Evolutionary conservation across 2,888 invertebrate species (phyloP).

Genomic region (Nemapogon koenigi): DNA sequence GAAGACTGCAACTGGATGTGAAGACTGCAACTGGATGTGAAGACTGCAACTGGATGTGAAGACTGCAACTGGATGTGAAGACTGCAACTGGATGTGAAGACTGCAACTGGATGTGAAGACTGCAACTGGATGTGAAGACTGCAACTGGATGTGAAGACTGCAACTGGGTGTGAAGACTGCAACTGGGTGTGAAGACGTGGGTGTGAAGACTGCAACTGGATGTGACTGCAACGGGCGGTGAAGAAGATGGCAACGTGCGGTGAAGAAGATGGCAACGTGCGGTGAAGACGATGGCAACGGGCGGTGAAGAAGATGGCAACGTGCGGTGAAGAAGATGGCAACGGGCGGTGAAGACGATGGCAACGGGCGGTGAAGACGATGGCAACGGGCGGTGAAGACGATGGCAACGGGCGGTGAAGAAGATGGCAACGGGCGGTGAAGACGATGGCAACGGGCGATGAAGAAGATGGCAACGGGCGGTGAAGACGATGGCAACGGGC

Average conservation of each 20-base stretch:
- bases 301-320: not conserved
- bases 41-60: not conserved
- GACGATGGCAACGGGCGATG: not conserved
- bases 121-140: no score
- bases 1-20: not conserved
- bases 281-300: not conserved
- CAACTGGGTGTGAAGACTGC: no score
- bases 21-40: no score
- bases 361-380: not conserved
- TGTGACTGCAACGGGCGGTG: not conserved
- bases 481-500: not conserved
- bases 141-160: no score
- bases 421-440: conserved; percentile 2
- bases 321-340: not conserved
- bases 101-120: no score
- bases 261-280: not conserved
- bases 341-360: conserved; percentile 2
- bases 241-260: not conserved
- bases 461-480: not conserved
- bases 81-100: no score
- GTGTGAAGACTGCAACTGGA: no score
- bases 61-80: no score
- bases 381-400: not conserved
- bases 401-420: conserved; percentile 6
- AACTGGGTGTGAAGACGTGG: no score